A percentile compares a stretch with the other conserved stretches of the same genome.
Conservation (phyloP, 2,888 invertebrate genomes). For the Eugnorisma glareosa region DNA sequence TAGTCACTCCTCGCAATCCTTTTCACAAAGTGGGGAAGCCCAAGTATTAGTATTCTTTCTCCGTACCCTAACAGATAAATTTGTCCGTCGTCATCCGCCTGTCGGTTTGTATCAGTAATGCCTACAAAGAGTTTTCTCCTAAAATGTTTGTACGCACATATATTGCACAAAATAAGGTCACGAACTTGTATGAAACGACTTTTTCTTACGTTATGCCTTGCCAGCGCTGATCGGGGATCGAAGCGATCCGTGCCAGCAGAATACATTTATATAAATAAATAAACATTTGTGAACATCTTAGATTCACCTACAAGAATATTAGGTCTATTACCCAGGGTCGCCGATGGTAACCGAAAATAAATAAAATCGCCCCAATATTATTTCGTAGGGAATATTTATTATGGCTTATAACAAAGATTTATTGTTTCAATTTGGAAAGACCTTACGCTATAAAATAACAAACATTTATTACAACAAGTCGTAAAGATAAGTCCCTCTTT, state of each 20-base stretch:
- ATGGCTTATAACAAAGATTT: slow-evolving; percentile 62
- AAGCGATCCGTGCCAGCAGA: slow-evolving; percentile 14
- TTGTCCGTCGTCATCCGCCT: slow-evolving; percentile 65
- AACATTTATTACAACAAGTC: slow-evolving; percentile 65
- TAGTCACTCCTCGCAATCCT: slow-evolving; percentile 19
- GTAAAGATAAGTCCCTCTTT: slow-evolving; percentile 56
- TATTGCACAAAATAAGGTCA: slow-evolving; percentile 64
- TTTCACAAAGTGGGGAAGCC: slow-evolving; percentile 34
- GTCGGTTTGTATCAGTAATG: slow-evolving; percentile 57
- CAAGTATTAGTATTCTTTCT: slow-evolving; percentile 66
- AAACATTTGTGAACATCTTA: slow-evolving; percentile 39
- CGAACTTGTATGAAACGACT: slow-evolving; percentile 59
- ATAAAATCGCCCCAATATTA: slow-evolving; percentile 57
- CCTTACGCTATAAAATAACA: slow-evolving; percentile 62
- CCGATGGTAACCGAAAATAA: slow-evolving; percentile 50
- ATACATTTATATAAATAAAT: slow-evolving; percentile 41
- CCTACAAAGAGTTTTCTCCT: slow-evolving; percentile 57
- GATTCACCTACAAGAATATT: slow-evolving; percentile 36
- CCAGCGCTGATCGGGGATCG: slow-evolving; percentile 42
- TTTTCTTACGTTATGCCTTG: slow-evolving; percentile 47
- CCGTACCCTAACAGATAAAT: slow-evolving; percentile 66
- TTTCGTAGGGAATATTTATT: slow-evolving; percentile 61
- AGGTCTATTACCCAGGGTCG: slow-evolving; percentile 29
- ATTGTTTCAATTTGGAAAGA: slow-evolving; percentile 63
- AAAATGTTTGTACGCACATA: slow-evolving; percentile 65